A percentile compares a stretch with the other conserved stretches of the same genome.
Conservation (phyloP, 2,113 vertebrate genomes). For the Vimba vimba region DNA sequence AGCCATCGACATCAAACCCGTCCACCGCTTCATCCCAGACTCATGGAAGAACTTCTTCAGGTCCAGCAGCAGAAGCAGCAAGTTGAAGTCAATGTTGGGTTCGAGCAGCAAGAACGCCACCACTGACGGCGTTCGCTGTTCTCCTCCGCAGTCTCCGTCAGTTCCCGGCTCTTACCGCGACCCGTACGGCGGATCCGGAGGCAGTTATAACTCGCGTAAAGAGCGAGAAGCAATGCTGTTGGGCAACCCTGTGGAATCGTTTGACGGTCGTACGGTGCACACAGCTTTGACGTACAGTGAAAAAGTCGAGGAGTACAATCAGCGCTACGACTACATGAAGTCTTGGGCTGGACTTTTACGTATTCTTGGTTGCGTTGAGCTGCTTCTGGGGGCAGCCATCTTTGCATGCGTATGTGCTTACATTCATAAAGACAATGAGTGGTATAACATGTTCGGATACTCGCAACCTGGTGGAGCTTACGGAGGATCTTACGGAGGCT, state of each 20-base stretch:
- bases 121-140: slow-evolving; percentile 82
- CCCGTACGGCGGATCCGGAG: slow-evolving; percentile 76
- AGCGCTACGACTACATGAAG: slow-evolving; percentile 92
- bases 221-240: slow-evolving; percentile 79
- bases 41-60: slow-evolving; percentile 97
- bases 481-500: slow-evolving; percentile 62
- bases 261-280: slow-evolving; percentile 73
- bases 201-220: slow-evolving; percentile 79
- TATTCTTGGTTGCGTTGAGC: slow-evolving; percentile 86
- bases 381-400: slow-evolving; percentile 89
- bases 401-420: slow-evolving; percentile 96
- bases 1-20: slow-evolving; percentile 85
- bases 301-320: slow-evolving; percentile 84
- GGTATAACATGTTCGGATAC: slow-evolving; percentile 93
- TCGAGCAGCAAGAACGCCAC: slow-evolving; percentile 76
- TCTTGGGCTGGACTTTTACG: slow-evolving; percentile 95
- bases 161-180: slow-evolving; percentile 75
- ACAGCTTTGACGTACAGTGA: slow-evolving; percentile 84
- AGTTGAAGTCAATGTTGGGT: slow-evolving; percentile 70
- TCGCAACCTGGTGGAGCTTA: slow-evolving; percentile 77
- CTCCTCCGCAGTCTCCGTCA: slow-evolving; percentile 84
- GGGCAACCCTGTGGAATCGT: slow-evolving; percentile 67
- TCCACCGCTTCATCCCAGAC: slow-evolving; percentile 92
- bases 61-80: slow-evolving; percentile 69
- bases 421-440: slow-evolving; percentile 96